These are phyloP conservation scores for Sceloporus undulatus DNA, from an alignment of 2,113 vertebrate species.

Conservation along the genomic window DNA sequence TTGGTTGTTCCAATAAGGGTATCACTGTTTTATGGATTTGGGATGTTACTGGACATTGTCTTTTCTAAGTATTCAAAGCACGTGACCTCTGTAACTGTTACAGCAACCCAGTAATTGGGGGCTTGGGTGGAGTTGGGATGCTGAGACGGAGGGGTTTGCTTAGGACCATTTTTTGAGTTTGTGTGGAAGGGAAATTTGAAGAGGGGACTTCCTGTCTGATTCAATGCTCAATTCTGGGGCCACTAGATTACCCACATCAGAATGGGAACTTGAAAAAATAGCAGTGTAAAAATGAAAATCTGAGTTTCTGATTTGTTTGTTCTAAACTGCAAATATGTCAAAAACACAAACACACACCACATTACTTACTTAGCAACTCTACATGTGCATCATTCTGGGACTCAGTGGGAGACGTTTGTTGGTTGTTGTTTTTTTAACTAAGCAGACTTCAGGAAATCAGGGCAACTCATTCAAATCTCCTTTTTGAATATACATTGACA, in stretches of 20 bases:
- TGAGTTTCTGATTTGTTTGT: neutral
- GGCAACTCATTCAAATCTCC: neutral
- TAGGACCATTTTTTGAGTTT: neutral
- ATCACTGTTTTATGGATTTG: too few relatives aligned
- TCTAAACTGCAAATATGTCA: neutral
- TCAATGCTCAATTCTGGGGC: neutral
- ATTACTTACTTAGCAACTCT: neutral
- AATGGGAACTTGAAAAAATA: neutral
- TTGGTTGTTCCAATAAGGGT: too few relatives aligned
- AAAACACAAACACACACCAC: neutral
- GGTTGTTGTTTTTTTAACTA: neutral
- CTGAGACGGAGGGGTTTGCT: neutral
- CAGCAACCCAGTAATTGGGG: neutral
- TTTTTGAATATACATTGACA: neutral
- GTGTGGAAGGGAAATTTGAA: neutral
- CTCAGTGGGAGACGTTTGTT: rapidly evolving
- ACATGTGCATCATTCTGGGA: neutral
- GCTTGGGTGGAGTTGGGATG: too few relatives aligned
- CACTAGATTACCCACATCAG: neutral
- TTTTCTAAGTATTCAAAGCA: neutral
- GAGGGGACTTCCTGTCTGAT: neutral
- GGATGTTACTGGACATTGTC: too few relatives aligned
- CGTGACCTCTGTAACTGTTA: neutral
- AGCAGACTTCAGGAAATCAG: neutral
- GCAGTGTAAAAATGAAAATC: neutral